phyloP scores from a whole-genome alignment of 2,888 invertebrate genomes.

The Parapristionchus giblindavisi region DNA sequence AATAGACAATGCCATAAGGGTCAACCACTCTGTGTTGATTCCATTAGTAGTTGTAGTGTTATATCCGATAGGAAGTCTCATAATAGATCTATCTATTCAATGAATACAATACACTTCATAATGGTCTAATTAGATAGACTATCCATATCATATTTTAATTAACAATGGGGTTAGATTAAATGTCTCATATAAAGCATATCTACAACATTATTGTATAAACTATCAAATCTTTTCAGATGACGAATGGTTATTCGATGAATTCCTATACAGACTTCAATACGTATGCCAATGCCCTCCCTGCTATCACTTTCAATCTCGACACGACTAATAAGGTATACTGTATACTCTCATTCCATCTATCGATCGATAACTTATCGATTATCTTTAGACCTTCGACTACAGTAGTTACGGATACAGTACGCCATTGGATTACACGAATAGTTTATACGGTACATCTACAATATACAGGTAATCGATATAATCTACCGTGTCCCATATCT shows the following conservation, averaged over 20 bases:
- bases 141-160: too few species aligned
- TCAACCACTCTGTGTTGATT: too few species aligned
- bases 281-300: conserved; percentile 3
- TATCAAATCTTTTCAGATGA: conserved; percentile 21
- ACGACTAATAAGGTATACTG: conserved; percentile 16
- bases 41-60: too few species aligned
- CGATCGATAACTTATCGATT: not conserved
- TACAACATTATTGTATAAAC: not conserved
- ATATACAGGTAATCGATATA: conserved; percentile 43
- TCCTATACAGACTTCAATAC: not conserved
- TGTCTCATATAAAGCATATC: not conserved
- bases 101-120: too few species aligned
- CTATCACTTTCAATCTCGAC: conserved; percentile 35
- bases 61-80: too few species aligned
- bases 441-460: conserved; percentile 36
- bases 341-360: not conserved
- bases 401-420: conserved; percentile 10
- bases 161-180: not conserved
- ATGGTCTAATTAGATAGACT: too few species aligned
- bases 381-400: conserved; percentile 10
- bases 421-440: conserved; percentile 7
- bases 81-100: too few species aligned
- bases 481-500: not conserved
- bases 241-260: not conserved
- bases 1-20: too few species aligned